These are phyloP conservation scores for Rhaphigaster nebulosa DNA, from an alignment of 2,888 invertebrate genomes.

Conservation along the genomic window DNA sequence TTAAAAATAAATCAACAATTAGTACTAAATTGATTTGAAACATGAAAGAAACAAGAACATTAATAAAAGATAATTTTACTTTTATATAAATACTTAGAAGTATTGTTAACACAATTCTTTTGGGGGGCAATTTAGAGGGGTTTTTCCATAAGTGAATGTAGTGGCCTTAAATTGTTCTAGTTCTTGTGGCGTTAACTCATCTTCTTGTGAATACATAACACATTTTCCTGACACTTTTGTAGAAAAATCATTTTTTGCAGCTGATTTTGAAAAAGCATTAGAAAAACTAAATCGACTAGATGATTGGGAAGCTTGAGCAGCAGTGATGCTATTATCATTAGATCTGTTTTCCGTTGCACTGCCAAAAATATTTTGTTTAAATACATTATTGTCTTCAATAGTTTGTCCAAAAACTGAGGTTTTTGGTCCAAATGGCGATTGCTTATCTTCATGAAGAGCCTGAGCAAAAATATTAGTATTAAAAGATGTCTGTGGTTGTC, in stretches of 20 bases:
- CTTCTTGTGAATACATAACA: conserved; percentile 56
- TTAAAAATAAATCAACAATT: neutral
- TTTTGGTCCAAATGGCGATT: neutral
- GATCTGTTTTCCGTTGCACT: neutral
- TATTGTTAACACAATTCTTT: conserved; percentile 60
- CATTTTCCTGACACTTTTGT: conserved; percentile 14
- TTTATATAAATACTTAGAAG: neutral
- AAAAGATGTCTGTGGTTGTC: conserved; percentile 2
- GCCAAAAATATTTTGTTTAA: conserved; percentile 55
- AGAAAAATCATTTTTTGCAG: neutral
- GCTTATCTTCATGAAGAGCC: conserved; percentile 16
- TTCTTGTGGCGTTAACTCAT: conserved; percentile 59
- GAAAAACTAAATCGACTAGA: conserved; percentile 49
- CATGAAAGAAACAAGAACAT: neutral
- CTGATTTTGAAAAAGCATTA: neutral
- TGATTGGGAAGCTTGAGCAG: conserved; percentile 28
- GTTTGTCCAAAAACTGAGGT: neutral
- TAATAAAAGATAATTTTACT: neutral
- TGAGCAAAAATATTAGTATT: conserved; percentile 53
- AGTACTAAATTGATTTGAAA: neutral
- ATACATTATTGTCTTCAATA: neutral
- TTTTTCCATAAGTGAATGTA: conserved; percentile 60
- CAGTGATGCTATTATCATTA: neutral
- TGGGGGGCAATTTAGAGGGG: conserved; percentile 62
- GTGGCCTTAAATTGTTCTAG: conserved; percentile 62